A percentile compares a stretch with the other conserved stretches of the same genome.
phyloP scores from a whole-genome alignment of 2,797 vertebrate species.

The Champsocephalus gunnari region DNA sequence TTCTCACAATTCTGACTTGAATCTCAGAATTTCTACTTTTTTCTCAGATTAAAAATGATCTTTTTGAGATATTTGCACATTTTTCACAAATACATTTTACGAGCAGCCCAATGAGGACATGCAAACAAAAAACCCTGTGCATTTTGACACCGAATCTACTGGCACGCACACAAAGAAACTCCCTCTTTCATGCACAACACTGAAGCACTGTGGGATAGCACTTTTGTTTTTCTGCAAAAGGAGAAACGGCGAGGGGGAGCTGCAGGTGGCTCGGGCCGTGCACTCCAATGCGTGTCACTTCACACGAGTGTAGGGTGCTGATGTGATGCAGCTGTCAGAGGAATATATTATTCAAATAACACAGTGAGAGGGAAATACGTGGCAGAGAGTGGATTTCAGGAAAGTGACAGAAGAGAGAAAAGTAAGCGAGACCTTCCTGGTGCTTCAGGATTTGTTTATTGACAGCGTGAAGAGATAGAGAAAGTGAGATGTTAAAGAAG shows the following conservation, averaged over 20 bases:
- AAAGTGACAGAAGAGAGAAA: neutral
- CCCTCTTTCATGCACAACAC: slow-evolving; percentile 28
- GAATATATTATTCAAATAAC: slow-evolving; percentile 44
- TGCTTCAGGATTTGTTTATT: neutral
- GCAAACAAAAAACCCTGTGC: no score
- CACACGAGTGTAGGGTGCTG: slow-evolving; percentile 16
- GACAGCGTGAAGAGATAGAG: slow-evolving; percentile 1
- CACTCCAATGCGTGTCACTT: slow-evolving; percentile 20
- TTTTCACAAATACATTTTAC: no score
- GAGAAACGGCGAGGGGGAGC: slow-evolving; percentile 46
- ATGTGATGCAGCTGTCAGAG: slow-evolving; percentile 33
- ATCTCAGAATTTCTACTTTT: no score
- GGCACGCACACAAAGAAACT: neutral
- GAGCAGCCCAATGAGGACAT: no score
- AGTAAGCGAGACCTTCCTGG: neutral
- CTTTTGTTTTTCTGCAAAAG: slow-evolving; percentile 52
- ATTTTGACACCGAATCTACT: no score
- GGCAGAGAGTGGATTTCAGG: neutral
- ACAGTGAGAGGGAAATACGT: neutral
- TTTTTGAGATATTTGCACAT: no score
- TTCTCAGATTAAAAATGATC: no score
- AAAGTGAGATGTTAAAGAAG: slow-evolving; percentile 3
- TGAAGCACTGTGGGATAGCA: slow-evolving; percentile 43
- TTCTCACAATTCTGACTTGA: no score
- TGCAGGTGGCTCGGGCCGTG: slow-evolving; percentile 60